Evolutionary conservation across 2,888 invertebrate species (phyloP), one percentile per base, ranked within the genome.

Genomic region (Cataglyphis albicans): DNA sequence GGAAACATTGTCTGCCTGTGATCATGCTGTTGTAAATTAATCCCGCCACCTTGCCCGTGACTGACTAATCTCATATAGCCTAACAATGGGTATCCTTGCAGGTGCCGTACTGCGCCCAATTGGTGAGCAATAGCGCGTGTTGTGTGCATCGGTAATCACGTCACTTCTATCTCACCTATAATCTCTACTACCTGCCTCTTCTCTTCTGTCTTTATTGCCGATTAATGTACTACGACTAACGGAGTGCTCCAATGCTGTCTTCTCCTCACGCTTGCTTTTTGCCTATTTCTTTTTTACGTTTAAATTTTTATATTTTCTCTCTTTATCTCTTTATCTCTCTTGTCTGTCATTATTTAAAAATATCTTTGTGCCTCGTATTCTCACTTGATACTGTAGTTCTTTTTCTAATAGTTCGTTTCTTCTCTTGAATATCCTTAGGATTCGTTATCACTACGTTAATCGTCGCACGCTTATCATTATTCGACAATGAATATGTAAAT

Each of bases 81-180:
- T 94, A 94, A 94, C 94, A 91, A 93, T 94, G 94, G 93, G 93
- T 94, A 94, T 94, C 94, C 94, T 94, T 95, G 96, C 97, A 98
- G 98, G 97, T 97, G 97, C 97, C 97, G 96, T 97, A 97, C 97
- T 98, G 98, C 97, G 97, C 97, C 96, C 97, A 97, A 97, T 97
- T 97, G 97, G 97, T 98, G 97, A 98, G 97, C 97, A 97, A 97
- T 97, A 97, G 97, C 97, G 97, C 97, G 97, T 97, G 97, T 97
- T 97, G 97, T 97, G 97, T 97, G 97, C 97, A 97, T 97, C 98
- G 98, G 97, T 98, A 98, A 96, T 97, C 97, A 97, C 97, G 96
- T 96, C 97, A 97, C 97, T 97, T 93, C 96, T 97, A 96, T 95
- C 96, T 96, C 96, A 94, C 94, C 94, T 94, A 93, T 93, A 93